These are phyloP conservation scores for Anticlea derivata DNA, from an alignment of 2,888 invertebrate species.

Conservation along the genomic window DNA sequence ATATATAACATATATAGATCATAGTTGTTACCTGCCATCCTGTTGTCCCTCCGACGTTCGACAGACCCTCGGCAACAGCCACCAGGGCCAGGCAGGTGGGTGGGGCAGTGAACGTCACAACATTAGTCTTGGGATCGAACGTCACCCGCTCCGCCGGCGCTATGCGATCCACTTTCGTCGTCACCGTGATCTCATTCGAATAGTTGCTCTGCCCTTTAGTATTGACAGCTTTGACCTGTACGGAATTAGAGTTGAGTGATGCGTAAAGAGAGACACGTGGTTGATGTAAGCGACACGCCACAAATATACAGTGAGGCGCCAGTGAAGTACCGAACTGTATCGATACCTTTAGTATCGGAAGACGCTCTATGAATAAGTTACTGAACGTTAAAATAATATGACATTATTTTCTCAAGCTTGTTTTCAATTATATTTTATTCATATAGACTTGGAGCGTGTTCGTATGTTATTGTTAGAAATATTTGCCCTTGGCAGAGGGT, in stretches of 20 bases:
- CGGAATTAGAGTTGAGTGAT: slow-evolving; percentile 28
- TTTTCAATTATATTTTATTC: no score
- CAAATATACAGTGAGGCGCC: slow-evolving; percentile 44
- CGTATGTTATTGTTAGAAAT: no score
- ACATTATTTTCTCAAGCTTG: no score
- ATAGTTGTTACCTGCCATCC: slow-evolving; percentile 70
- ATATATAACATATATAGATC: no score
- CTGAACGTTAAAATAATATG: no score
- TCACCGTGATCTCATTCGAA: slow-evolving; percentile 91
- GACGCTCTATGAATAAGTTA: not conserved
- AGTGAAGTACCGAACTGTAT: slow-evolving; percentile 13
- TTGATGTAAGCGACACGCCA: slow-evolving; percentile 39
- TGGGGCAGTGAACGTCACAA: slow-evolving; percentile 90
- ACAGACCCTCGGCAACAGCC: slow-evolving; percentile 89
- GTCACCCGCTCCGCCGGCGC: slow-evolving; percentile 91
- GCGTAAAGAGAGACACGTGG: slow-evolving; percentile 8
- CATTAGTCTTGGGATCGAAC: slow-evolving; percentile 90
- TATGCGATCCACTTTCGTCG: slow-evolving; percentile 93
- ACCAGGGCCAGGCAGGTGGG: slow-evolving; percentile 91
- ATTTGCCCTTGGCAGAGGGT: slow-evolving; percentile 14
- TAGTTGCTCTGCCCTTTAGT: slow-evolving; percentile 94
- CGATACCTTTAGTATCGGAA: not conserved
- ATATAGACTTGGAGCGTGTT: no score
- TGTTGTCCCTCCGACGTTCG: slow-evolving; percentile 56
- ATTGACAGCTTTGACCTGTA: slow-evolving; percentile 92